Percentiles rank a stretch among this genome's conserved stretches.
phyloP scores from a whole-genome alignment of 2,888 invertebrate species.

The Muscina levida region DNA sequence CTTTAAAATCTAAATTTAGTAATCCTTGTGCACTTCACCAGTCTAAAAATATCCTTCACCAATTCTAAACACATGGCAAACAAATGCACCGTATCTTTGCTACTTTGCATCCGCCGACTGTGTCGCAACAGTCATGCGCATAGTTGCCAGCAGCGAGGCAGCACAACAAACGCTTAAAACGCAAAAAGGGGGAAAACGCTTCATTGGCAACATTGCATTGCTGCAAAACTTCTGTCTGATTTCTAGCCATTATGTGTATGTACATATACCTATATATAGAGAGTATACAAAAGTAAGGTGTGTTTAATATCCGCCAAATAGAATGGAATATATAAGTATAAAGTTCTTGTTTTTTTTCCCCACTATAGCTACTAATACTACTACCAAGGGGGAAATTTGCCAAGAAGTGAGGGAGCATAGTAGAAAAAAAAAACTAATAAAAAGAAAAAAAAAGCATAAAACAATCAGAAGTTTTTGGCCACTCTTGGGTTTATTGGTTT shows the following conservation, averaged over 20 bases:
- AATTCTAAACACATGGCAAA: constrained; percentile 14
- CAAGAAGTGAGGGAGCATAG: constrained; percentile 35
- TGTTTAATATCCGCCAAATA: constrained; percentile 64
- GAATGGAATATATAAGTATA: not conserved
- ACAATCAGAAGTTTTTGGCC: constrained; percentile 7
- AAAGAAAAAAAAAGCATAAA: not conserved
- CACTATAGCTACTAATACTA: too few species aligned
- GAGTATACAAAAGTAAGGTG: constrained; percentile 62
- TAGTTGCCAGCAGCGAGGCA: not conserved
- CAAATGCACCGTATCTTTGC: constrained; percentile 2
- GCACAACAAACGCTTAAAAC: not conserved
- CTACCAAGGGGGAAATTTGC: too few species aligned
- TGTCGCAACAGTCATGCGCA: constrained; percentile 22
- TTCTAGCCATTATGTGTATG: constrained; percentile 55
- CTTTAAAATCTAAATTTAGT: too few species aligned
- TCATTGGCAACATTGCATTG: constrained; percentile 31
- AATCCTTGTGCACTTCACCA: too few species aligned
- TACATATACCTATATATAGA: not conserved
- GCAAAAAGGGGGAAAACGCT: constrained; percentile 9
- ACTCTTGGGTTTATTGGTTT: not conserved
- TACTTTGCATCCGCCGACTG: constrained; percentile 11
- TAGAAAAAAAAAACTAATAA: not conserved
- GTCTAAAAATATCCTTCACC: not conserved
- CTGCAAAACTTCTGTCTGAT: constrained; percentile 28
- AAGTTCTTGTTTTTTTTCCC: not conserved